phyloP scores from a whole-genome alignment of 2,113 vertebrate genomes.

The Lethenteron camtschaticum region DNA sequence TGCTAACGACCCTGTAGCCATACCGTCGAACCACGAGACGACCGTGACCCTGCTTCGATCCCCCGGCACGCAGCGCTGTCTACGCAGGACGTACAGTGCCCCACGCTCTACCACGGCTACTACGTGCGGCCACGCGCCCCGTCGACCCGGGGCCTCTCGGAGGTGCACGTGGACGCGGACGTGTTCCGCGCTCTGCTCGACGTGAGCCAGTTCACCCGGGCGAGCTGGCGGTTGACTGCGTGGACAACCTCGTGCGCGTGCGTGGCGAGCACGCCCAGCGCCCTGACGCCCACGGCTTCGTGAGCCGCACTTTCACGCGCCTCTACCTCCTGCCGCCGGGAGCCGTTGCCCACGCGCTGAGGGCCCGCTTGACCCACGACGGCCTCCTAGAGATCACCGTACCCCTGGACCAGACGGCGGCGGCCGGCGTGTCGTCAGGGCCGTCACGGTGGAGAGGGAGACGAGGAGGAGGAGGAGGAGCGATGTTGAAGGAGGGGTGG shows the following conservation, averaged over 20 bases:
- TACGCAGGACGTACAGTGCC: conserved; percentile 40
- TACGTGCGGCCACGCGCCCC: conserved; percentile 24
- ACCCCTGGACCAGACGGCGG: too few relatives aligned
- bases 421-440: too few relatives aligned
- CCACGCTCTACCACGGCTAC: conserved; percentile 52
- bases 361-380: conserved; percentile 38
- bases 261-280: conserved; percentile 38
- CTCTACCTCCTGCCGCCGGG: conserved; percentile 51
- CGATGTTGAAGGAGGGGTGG: too few relatives aligned
- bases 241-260: conserved; percentile 60
- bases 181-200: conserved; percentile 47
- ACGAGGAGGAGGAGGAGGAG: too few relatives aligned
- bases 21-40: neutral
- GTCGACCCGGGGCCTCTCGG: conserved; percentile 38
- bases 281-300: conserved; percentile 41
- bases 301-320: conserved; percentile 45
- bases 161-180: conserved; percentile 35
- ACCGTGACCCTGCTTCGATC: neutral
- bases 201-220: conserved; percentile 51
- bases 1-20: neutral
- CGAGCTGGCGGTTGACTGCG: conserved; percentile 39
- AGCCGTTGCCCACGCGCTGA: conserved; percentile 37
- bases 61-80: conserved; percentile 24
- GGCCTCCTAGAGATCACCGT: conserved; percentile 31
- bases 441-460: too few relatives aligned